phyloP scores from a whole-genome alignment of 2,113 vertebrate genomes.

The Alaudala cheleensis region DNA sequence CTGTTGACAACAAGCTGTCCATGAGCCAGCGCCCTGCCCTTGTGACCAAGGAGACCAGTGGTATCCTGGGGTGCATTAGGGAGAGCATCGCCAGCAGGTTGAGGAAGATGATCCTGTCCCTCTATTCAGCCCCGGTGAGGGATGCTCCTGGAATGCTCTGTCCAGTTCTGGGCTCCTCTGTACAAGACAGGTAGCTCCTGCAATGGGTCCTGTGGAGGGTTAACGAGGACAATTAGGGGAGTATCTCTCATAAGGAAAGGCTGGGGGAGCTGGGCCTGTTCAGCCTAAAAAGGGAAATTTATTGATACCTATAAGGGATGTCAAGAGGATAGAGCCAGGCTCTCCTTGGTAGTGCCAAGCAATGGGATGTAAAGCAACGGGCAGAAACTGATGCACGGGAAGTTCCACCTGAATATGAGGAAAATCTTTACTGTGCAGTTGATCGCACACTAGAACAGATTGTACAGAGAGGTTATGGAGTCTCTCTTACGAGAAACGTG shows the following conservation, averaged over 20 bases:
- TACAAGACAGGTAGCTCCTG: too few relatives aligned
- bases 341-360: not conserved
- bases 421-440: not conserved
- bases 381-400: not conserved
- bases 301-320: too few relatives aligned
- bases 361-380: not conserved
- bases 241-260: not conserved
- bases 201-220: accelerated
- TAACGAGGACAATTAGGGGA: not conserved
- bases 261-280: not conserved
- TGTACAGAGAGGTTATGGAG: not conserved
- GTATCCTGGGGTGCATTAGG: not conserved
- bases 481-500: not conserved
- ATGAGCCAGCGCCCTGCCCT: not conserved
- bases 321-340: not conserved
- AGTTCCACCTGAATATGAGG: not conserved
- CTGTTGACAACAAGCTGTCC: not conserved
- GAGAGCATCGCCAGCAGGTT: not conserved
- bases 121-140: not conserved
- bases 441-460: accelerated
- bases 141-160: not conserved
- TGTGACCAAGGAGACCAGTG: not conserved
- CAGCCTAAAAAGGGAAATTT: not conserved
- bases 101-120: not conserved
- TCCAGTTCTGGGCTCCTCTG: not conserved